Percentiles rank a stretch among this genome's conserved stretches.
Conservation (phyloP, 2,888 invertebrate genomes). For the Bombyx huttoni region DNA sequence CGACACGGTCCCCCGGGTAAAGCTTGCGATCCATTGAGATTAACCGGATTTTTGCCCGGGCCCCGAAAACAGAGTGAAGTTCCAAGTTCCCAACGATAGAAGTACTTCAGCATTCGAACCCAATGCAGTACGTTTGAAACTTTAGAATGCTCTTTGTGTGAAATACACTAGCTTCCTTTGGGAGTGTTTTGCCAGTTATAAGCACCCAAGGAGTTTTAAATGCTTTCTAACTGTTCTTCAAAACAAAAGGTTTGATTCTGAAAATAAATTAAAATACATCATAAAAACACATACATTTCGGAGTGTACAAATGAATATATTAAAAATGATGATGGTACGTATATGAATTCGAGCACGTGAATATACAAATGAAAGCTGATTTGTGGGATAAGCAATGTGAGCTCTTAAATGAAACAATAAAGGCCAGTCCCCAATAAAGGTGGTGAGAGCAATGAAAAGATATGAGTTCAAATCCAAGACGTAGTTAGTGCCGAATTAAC, state of each 20-base stretch:
- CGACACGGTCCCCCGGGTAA: slow-evolving; percentile 12
- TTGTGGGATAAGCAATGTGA: neutral
- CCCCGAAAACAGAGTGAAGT: slow-evolving; percentile 18
- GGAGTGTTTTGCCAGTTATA: neutral
- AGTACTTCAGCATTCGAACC: slow-evolving; percentile 18
- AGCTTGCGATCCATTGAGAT: slow-evolving; percentile 19
- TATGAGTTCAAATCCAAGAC: too few species aligned
- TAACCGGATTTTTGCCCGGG: slow-evolving; percentile 25
- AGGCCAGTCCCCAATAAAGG: too few species aligned
- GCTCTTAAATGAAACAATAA: neutral
- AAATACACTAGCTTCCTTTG: neutral
- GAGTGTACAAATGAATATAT: too few species aligned
- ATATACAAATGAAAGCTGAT: neutral
- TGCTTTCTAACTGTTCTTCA: neutral
- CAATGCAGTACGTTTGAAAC: slow-evolving; percentile 18
- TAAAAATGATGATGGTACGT: too few species aligned
- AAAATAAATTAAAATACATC: too few species aligned
- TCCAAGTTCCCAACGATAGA: slow-evolving; percentile 23
- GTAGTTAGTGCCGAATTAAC: too few species aligned
- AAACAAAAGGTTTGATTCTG: too few species aligned
- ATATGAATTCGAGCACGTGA: too few species aligned
- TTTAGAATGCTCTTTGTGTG: slow-evolving; percentile 3
- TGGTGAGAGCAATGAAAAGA: too few species aligned
- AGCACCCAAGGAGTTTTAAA: neutral
- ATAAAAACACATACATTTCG: too few species aligned